Percentiles rank a stretch among this genome's conserved stretches.
These are phyloP conservation scores for Menidia menidia DNA, from an alignment of 2,797 vertebrate species.

Conservation along the genomic window DNA sequence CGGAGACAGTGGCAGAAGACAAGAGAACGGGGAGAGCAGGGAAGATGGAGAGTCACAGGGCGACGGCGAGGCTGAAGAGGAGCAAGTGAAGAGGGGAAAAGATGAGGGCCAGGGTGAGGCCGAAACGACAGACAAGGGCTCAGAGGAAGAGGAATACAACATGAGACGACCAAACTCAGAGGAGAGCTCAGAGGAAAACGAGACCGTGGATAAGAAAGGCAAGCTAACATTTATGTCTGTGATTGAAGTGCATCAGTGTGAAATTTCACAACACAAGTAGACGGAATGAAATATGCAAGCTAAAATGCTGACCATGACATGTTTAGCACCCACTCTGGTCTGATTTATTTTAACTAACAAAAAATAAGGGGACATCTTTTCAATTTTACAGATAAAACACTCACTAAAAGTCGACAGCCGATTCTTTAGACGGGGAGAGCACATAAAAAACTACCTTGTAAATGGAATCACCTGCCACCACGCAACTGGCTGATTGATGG, in stretches of 20 bases:
- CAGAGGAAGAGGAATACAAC: conserved; percentile 57
- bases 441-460: conserved; percentile 26
- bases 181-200: conserved; percentile 44
- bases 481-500: conserved; percentile 58
- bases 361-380: conserved; percentile 1
- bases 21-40: conserved; percentile 36
- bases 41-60: conserved; percentile 58
- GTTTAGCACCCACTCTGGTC: conserved; percentile 2
- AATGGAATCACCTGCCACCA: conserved; percentile 30
- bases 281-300: neutral
- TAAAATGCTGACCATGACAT: conserved; percentile 9
- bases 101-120: conserved; percentile 25
- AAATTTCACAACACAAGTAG: neutral
- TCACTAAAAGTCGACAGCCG: conserved; percentile 14
- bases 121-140: conserved; percentile 44
- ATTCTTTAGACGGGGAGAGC: neutral
- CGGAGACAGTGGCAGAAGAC: conserved; percentile 35
- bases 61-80: conserved; percentile 33
- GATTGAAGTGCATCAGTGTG: neutral
- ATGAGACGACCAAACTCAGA: conserved; percentile 60
- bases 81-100: conserved; percentile 39
- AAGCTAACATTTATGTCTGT: conserved; percentile 14
- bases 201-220: conserved; percentile 60
- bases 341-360: conserved; percentile 15
- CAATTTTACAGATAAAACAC: conserved; percentile 18